These are phyloP conservation scores for Clanis bilineata DNA, from an alignment of 2,888 invertebrate species.

Conservation along the genomic window DNA sequence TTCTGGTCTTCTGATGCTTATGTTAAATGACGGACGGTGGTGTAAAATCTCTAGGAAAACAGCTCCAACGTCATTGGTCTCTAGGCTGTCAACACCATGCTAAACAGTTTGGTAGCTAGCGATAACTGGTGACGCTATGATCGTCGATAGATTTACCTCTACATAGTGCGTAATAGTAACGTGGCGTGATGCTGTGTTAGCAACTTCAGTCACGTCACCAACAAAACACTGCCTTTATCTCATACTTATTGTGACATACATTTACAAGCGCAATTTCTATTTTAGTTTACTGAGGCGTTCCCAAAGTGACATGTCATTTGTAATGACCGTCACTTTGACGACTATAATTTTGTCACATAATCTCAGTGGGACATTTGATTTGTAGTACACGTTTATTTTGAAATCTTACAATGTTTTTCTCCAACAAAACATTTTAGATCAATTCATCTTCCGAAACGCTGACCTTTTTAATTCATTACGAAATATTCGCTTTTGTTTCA, in stretches of 20 bases:
- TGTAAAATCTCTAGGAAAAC: no score
- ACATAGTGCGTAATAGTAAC: no score
- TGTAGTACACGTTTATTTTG: not conserved
- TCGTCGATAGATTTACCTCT: no score
- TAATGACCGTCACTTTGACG: not conserved
- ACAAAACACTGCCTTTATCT: no score
- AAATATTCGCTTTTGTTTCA: not conserved
- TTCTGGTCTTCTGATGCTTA: no score
- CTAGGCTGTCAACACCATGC: no score
- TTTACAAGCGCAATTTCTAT: not conserved
- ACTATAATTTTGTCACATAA: not conserved
- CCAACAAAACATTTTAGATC: not conserved
- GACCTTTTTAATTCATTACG: not conserved
- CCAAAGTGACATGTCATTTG: not conserved
- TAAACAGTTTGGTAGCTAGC: no score
- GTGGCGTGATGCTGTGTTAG: no score
- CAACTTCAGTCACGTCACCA: no score
- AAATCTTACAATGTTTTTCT: not conserved
- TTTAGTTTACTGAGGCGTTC: not conserved
- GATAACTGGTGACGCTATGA: no score
- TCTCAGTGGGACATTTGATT: not conserved
- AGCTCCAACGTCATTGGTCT: no score
- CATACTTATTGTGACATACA: not conserved
- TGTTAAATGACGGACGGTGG: no score
- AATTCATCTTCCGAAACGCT: not conserved